Percentiles rank a stretch among this genome's conserved stretches.
Evolutionary conservation across 2,888 invertebrate species (phyloP).

Genomic region (Dryomyza anilis): DNA sequence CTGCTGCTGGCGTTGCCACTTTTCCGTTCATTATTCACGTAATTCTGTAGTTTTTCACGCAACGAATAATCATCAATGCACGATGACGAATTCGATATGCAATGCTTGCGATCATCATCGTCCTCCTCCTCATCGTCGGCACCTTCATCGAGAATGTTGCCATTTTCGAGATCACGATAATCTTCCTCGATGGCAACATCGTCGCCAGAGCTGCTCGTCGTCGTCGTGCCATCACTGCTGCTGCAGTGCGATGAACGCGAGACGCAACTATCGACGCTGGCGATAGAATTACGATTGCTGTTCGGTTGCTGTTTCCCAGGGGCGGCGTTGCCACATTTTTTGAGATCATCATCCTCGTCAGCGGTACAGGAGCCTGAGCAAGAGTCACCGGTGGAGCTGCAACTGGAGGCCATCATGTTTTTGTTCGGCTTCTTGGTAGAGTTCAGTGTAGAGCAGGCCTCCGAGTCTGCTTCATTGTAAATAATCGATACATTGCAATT

Average conservation of each 20-base stretch:
- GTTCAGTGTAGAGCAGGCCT: constrained; percentile 14
- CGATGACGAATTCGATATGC: constrained; percentile 51
- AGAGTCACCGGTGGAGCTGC: no score
- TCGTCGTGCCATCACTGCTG: constrained; percentile 40
- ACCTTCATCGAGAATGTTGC: constrained; percentile 48
- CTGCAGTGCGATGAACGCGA: constrained; percentile 48
- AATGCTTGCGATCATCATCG: constrained; percentile 41
- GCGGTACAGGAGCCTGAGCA: no score
- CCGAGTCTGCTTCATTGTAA: constrained; percentile 32
- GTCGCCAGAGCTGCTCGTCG: constrained; percentile 42
- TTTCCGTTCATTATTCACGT: constrained; percentile 49
- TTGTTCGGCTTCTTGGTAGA: neutral
- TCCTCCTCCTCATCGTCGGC: constrained; percentile 42
- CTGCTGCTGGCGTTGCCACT: constrained; percentile 18
- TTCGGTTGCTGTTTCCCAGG: no score
- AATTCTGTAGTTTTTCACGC: constrained; percentile 58
- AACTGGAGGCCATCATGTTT: neutral
- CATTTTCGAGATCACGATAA: constrained; percentile 58
- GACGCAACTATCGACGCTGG: constrained; percentile 58
- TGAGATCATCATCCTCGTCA: neutral
- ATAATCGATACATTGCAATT: constrained; percentile 21
- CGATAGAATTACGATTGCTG: constrained; percentile 56
- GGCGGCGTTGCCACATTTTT: no score
- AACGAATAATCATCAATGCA: constrained; percentile 58
- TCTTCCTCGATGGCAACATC: constrained; percentile 48